Conservation (phyloP, 2,113 vertebrate genomes). For the Channa argus region DNA sequence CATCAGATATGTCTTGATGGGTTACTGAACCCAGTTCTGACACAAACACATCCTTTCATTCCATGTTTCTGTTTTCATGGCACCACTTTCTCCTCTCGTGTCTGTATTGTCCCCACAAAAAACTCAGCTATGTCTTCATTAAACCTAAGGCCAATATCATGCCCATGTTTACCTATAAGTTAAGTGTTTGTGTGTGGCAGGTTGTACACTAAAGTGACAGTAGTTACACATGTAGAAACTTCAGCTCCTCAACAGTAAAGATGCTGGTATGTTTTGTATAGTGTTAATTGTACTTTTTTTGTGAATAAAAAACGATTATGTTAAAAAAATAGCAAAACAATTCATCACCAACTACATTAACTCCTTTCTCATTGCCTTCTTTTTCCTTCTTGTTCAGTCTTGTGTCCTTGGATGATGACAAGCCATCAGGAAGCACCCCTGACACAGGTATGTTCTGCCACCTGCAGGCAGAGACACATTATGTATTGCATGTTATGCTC, state of each 20-base stretch:
- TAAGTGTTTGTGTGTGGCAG: background rate
- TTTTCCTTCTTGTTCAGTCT: conserved; percentile 69
- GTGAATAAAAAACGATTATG: no score
- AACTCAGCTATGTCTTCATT: conserved; percentile 39
- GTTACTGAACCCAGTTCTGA: background rate
- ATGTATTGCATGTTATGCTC: background rate
- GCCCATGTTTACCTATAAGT: conserved; percentile 15
- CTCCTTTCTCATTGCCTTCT: background rate
- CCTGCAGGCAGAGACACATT: conserved; percentile 26
- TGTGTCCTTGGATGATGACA: conserved; percentile 84
- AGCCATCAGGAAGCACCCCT: conserved; percentile 53
- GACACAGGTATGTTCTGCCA: conserved; percentile 75
- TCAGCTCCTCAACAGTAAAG: no score
- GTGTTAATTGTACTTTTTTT: no score
- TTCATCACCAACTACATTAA: conserved; percentile 3
- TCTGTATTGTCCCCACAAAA: background rate
- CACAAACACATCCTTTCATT: background rate
- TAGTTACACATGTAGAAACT: no score
- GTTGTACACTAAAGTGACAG: no score
- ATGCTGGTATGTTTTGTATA: no score
- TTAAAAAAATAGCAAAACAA: background rate
- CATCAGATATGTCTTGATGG: no score
- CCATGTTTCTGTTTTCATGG: conserved; percentile 12
- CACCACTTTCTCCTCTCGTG: background rate
- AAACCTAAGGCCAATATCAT: conserved; percentile 17